Conservation (phyloP, 2,888 invertebrate genomes). For the Osmoderma eremita region DNA sequence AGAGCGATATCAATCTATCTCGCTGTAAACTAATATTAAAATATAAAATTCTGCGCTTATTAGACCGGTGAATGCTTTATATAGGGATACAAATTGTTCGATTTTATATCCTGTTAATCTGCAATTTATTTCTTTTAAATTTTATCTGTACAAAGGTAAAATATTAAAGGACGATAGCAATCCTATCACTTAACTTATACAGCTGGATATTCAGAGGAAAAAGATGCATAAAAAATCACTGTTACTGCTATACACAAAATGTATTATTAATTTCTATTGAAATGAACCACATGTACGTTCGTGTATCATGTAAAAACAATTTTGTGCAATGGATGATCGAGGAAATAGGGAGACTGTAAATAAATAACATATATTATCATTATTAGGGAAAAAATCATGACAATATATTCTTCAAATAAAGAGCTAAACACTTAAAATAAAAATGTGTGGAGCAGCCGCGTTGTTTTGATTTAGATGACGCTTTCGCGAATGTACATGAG, state of each 20-base stretch:
- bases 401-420: constrained; percentile 53
- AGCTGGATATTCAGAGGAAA: constrained; percentile 13
- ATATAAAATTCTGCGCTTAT: no score
- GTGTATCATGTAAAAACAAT: constrained; percentile 35
- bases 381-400: constrained; percentile 53
- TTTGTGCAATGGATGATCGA: constrained; percentile 45
- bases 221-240: constrained; percentile 29
- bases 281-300: constrained; percentile 28
- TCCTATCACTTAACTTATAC: constrained; percentile 14
- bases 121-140: no score
- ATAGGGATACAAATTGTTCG: no score
- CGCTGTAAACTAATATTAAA: no score
- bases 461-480: constrained; percentile 43
- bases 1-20: constrained; percentile 14
- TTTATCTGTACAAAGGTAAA: no score
- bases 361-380: constrained; percentile 44
- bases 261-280: constrained; percentile 35
- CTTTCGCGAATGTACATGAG: constrained; percentile 53
- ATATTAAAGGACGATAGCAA: no score
- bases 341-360: constrained; percentile 38
- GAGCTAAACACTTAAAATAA: constrained; percentile 27
- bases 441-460: constrained; percentile 52
- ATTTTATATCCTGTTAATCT: no score
- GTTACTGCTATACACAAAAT: constrained; percentile 19
- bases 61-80: no score